phyloP scores from a whole-genome alignment of 2,113 vertebrate species.

The Oophaga pumilio region DNA sequence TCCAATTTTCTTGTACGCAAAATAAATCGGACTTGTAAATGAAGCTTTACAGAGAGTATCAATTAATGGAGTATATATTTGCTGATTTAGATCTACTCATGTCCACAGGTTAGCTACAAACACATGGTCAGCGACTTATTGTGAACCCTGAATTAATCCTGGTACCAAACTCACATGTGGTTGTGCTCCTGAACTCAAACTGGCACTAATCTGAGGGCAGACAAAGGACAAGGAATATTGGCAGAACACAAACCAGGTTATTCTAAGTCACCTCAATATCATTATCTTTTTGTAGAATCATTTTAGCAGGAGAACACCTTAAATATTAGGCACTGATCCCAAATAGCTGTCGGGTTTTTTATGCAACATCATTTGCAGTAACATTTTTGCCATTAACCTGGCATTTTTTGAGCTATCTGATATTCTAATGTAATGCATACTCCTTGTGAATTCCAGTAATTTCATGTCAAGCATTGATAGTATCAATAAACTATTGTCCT shows the following conservation, averaged over 20 bases:
- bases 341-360: background rate
- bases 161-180: too few species aligned
- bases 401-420: background rate
- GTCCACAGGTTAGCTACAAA: background rate
- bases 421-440: background rate
- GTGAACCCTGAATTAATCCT: background rate
- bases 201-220: background rate
- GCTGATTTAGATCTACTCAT: background rate
- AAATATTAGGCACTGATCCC: background rate
- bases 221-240: background rate
- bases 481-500: slow-evolving; percentile 1
- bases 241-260: background rate
- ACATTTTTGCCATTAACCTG: background rate
- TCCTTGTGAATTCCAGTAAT: background rate
- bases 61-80: background rate
- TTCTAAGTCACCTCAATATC: background rate
- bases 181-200: background rate
- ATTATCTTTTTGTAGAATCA: background rate
- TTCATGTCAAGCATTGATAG: background rate
- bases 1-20: too few species aligned
- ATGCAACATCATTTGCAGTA: background rate
- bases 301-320: background rate
- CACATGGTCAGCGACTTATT: background rate
- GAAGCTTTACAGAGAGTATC: too few species aligned
- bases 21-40: too few species aligned